Base-by-base conservation (phyloP, 2,113 vertebrate genomes). In the Neolamprologus tretocephalus region DNA sequence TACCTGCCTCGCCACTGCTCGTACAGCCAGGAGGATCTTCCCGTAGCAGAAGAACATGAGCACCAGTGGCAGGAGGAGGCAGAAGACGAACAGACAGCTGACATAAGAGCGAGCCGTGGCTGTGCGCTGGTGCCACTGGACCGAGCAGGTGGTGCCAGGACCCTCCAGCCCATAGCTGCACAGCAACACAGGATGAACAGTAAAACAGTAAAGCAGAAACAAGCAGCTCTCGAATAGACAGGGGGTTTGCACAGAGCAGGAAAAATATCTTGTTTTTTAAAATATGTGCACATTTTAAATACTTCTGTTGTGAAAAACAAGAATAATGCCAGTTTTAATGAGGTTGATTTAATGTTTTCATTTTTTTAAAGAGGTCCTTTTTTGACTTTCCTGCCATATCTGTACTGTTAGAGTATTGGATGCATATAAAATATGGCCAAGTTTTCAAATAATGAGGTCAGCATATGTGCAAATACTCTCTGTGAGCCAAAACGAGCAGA, bases 21-120 rank as follows among this genome's bases (percentile, higher is more conserved):
- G 86, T 8, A 93, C 86, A 16, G 90, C 90, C 85, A 93, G 66
- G 81, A 94, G 58, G 75, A 94, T 93, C 87, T 85, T 90, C 71
- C 91, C 80, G 3, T 94, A 94, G 85, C 91, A 93, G 87, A 92
- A 91, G 37, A 93, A 21, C 92, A 94, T 93, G 45, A 93, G 80
- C 66, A 92, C 73, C 81, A 93, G 87, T 1, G 92, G 92, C 82
- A 93, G 82, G 6, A 93, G 81, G 51, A 93, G 86, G 80, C 92
- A 94, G 81, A 93, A 93, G 83, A 89, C 5, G 21, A 94, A 93
- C 86, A 94, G 47, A 63, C 90, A 94, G 87, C 61, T 53, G 66
- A 89, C 55, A 80, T 93, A 94, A 85, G 92, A 93, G 79, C 89
- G 90, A 16, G 92, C 83, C 5, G 83, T 2, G 35, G 45, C 26